These are phyloP conservation scores for Dioctria linearis DNA, from an alignment of 2,888 invertebrate genomes.

Conservation along the genomic window DNA sequence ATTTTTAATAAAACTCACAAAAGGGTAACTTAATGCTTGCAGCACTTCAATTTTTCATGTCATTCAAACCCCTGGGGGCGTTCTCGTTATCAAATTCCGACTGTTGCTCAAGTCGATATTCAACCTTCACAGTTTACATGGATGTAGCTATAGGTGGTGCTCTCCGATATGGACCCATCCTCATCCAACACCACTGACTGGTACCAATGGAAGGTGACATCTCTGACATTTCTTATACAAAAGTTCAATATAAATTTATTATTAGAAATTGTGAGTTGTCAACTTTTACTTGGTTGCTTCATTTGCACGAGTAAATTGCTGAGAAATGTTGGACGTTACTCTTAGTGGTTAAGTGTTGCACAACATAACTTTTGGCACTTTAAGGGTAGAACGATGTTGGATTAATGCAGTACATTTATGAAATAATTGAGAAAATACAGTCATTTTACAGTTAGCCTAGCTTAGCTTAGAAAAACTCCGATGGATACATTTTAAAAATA, in stretches of 20 bases:
- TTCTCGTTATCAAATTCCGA: not conserved
- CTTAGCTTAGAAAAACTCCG: too few relatives aligned
- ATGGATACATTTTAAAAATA: too few relatives aligned
- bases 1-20: conserved; percentile 42
- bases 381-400: not conserved
- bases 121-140: not conserved
- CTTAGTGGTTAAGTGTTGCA: not conserved
- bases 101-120: conserved; percentile 17
- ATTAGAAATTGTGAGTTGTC: conserved; percentile 39
- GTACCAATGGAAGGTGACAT: conserved; percentile 32
- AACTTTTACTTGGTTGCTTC: not conserved
- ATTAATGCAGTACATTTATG: too few relatives aligned
- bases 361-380: not conserved
- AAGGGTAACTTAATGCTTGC: conserved; percentile 29
- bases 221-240: conserved; percentile 25
- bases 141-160: not conserved
- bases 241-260: conserved; percentile 42
- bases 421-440: too few relatives aligned
- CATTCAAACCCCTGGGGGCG: conserved; percentile 9
- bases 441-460: too few relatives aligned
- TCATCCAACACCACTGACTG: not conserved
- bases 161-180: not conserved
- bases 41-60: conserved; percentile 50
- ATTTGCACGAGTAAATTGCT: not conserved
- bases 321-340: conserved; percentile 1